These are phyloP conservation scores for Diarsia mendica DNA, from an alignment of 2,888 invertebrate species.

Conservation along the genomic window DNA sequence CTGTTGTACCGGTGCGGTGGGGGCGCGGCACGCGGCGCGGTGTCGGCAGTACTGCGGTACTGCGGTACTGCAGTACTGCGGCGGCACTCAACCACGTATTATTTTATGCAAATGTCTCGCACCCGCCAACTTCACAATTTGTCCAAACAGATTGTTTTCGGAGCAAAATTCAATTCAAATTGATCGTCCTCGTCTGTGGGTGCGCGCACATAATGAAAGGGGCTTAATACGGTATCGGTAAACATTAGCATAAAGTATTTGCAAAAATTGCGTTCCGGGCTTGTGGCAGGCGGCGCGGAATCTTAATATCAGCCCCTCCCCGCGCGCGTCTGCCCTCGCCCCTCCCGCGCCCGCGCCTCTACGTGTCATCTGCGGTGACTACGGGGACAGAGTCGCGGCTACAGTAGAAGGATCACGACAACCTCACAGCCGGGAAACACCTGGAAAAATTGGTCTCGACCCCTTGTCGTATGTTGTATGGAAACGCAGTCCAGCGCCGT, in stretches of 20 bases:
- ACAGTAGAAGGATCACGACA: constrained; percentile 16
- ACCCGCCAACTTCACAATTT: constrained; percentile 78
- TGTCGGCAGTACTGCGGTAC: no score
- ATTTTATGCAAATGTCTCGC: constrained; percentile 78
- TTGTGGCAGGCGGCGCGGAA: constrained; percentile 72
- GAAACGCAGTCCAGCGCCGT: neutral
- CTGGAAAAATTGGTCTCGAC: neutral
- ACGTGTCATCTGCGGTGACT: constrained; percentile 18
- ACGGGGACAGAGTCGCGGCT: neutral
- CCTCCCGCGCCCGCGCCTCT: constrained; percentile 11
- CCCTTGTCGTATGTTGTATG: neutral
- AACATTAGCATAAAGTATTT: constrained; percentile 84
- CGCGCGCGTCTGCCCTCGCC: constrained; percentile 21
- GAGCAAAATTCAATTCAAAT: constrained; percentile 80
- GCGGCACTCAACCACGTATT: constrained; percentile 65
- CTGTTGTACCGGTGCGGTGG: neutral
- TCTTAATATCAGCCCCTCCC: constrained; percentile 76
- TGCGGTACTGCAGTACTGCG: no score
- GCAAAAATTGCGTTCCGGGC: constrained; percentile 81
- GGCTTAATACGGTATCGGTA: constrained; percentile 80
- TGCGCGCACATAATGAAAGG: constrained; percentile 77
- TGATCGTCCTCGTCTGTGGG: constrained; percentile 70
- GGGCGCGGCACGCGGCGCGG: neutral
- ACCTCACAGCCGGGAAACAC: neutral
- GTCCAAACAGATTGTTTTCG: constrained; percentile 84